Evolutionary conservation across 2,797 vertebrate species (phyloP).

Genomic region (Moxostoma hubbsi): DNA sequence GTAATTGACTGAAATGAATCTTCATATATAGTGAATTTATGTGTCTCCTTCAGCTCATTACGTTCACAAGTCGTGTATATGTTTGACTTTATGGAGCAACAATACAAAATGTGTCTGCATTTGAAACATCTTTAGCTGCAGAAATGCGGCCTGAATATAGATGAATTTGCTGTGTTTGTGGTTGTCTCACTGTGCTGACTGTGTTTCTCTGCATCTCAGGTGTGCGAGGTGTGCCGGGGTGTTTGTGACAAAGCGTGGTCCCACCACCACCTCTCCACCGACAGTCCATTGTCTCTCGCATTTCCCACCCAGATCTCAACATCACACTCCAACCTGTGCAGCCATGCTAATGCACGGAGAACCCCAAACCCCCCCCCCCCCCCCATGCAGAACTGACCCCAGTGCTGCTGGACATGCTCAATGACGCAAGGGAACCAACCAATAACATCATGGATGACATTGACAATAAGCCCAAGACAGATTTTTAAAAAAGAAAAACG

Average conservation of each 20-base stretch:
- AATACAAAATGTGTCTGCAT: not conserved
- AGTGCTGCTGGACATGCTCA: conserved; percentile 90
- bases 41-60: not conserved
- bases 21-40: not conserved
- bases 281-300: conserved; percentile 90
- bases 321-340: conserved; percentile 83
- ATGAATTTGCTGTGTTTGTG: not conserved
- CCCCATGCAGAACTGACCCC: conserved; percentile 82
- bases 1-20: no score
- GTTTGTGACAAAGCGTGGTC: conserved; percentile 97
- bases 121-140: not conserved
- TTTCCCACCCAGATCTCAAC: conserved; percentile 77
- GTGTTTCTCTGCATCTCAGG: conserved; percentile 75
- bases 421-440: conserved; percentile 92
- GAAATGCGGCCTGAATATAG: not conserved
- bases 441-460: conserved; percentile 71
- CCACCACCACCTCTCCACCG: conserved; percentile 89
- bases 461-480: conserved; percentile 69
- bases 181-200: conserved; percentile 1
- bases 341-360: conserved; percentile 98
- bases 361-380: conserved; percentile 27
- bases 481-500: conserved; percentile 84
- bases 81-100: not conserved
- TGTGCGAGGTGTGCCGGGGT: conserved; percentile 96
- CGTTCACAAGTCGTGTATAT: no score